Evolutionary conservation across 2,113 vertebrate genomes (phyloP), one percentile per base, ranked within the genome.

Genomic region (Myxocyprinus asiaticus): DNA sequence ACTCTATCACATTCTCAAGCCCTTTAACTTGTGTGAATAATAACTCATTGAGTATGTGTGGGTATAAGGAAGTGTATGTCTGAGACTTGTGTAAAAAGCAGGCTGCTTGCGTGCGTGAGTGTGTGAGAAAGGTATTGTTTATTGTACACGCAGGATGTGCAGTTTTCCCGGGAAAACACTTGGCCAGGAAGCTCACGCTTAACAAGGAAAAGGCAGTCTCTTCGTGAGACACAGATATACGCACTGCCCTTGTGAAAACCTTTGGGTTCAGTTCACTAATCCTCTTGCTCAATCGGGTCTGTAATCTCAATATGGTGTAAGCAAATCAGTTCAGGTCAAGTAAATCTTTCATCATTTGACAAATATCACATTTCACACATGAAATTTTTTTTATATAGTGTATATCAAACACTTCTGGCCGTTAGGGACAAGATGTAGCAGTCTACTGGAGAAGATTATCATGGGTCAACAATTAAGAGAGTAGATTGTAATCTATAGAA

Each of bases 81-180:
- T 10, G 15, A 66, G 67, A 64, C 67, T 70, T 81, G 67, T 62
- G 80, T 55, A 56, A 84, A 72, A 45, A 81, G 43, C 42, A 80
- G 78, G 78, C n/a, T 51, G 85, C 79, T 87, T 77, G 88, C 87
- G 85, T 91, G 89, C 86, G 78, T 70, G 45, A 72, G 59, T 85
- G 89, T 91, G 91, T 92, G 92, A 92, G 92, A 93, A 92, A 85
- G 63, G 86, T 81, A 92, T 90, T 90, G 92, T 91, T 91, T 91
- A 91, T 90, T 89, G 88, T 89, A 84, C 76, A 76, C 86, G 90
- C 93, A 92, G 93, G 92, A 94, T 90, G 90, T 88, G 84, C 84
- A 6, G 75, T 90, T 94, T 92, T 92, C 91, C 92, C 88, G 89
- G 92, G 90, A 92, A 93, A 89, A 91, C 83, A 87, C 76, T 76